A percentile compares a stretch with the other conserved stretches of the same genome.
These are phyloP conservation scores for Myiagra hebetior DNA, from an alignment of 2,113 vertebrate genomes.

Conservation along the genomic window DNA sequence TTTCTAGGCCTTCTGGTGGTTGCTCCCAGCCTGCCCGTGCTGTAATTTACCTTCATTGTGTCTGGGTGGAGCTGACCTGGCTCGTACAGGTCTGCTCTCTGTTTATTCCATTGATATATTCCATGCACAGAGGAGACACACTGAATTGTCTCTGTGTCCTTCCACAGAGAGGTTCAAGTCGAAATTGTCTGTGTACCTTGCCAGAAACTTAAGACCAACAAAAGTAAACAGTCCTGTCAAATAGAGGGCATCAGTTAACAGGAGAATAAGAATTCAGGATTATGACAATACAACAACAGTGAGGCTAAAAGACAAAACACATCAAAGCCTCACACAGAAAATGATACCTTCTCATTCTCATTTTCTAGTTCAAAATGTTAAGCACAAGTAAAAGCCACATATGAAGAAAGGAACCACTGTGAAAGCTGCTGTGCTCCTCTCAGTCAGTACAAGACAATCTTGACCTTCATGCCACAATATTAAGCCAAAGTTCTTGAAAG, in stretches of 20 bases:
- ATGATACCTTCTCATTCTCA: background rate
- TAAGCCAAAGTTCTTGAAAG: constrained; percentile 14
- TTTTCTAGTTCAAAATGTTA: constrained; percentile 8
- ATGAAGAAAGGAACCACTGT: background rate
- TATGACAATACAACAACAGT: rapidly evolving
- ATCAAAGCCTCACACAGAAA: background rate
- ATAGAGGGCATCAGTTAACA: background rate
- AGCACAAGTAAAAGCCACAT: background rate
- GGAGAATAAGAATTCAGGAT: background rate
- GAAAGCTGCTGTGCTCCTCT: background rate
- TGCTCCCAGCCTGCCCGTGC: background rate
- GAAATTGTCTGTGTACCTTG: background rate
- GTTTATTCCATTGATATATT: background rate
- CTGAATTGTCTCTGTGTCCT: background rate
- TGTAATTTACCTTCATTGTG: background rate
- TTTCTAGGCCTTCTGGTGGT: background rate
- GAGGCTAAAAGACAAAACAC: background rate
- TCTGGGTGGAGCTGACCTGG: background rate
- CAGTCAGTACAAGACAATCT: background rate
- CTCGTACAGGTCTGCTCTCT: background rate
- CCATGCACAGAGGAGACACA: background rate
- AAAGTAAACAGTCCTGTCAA: constrained; percentile 2
- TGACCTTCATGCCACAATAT: background rate
- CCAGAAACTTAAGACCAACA: background rate
- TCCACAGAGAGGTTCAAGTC: background rate